phyloP scores from a whole-genome alignment of 2,113 vertebrate species.

The Elaphurus davidianus region DNA sequence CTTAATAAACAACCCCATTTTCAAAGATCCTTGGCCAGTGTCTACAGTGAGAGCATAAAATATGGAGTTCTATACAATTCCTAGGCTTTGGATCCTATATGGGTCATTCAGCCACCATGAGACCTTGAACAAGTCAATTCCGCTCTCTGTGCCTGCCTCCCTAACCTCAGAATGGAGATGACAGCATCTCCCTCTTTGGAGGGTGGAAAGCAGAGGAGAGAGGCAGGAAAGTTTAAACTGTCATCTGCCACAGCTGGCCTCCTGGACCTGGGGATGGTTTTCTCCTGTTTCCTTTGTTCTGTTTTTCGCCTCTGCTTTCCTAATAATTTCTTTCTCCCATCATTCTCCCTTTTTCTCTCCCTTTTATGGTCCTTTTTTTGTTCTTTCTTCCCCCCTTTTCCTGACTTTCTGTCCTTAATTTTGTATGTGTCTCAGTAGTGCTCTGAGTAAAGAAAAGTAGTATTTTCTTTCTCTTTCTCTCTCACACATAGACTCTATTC shows the following conservation, averaged over 20 bases:
- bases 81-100: neutral
- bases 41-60: neutral
- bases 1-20: neutral
- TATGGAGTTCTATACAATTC: neutral
- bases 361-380: neutral
- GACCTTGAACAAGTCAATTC: neutral
- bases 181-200: neutral
- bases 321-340: neutral
- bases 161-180: neutral
- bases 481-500: neutral
- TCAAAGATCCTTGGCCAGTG: neutral
- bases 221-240: neutral
- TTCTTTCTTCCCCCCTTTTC: neutral
- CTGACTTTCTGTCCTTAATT: neutral
- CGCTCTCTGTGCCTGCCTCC: neutral
- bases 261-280: neutral
- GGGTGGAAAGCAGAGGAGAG: too few species aligned
- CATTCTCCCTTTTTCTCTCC: neutral
- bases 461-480: neutral
- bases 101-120: neutral
- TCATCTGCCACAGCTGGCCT: neutral
- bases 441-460: neutral
- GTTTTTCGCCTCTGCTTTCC: neutral
- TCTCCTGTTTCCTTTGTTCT: neutral
- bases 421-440: neutral